Base-by-base conservation (phyloP, 2,888 invertebrate species). In the Balanococcus diminutus region DNA sequence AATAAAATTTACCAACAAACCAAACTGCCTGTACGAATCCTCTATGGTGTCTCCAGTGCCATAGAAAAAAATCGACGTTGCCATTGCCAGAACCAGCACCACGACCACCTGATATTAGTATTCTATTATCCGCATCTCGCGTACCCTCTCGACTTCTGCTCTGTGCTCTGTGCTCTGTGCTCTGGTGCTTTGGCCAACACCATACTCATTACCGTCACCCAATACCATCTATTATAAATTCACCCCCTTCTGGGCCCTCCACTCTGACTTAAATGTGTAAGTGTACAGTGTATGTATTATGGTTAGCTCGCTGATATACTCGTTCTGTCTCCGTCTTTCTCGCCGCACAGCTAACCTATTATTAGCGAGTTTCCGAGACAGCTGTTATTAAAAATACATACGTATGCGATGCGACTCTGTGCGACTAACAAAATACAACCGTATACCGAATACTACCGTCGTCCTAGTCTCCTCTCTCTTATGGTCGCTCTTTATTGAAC, bases 311-410 rank as follows among this genome's bases (percentile, higher is more conserved):
- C 51, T 2, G 25, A 19, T 42, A 19, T 42, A 22, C 22, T 25
- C 61, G 61, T 25, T 5, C 25, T 25, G 22, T 61, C 61, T 61
- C 61, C 8, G 6, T 61, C 61, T 25, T 25, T 25, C 61, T 61
- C 25, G 31, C 72, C 31, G 31, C 1, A 11, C 16, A 25, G 14
- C 36, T 36, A 79, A 79, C 75, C 75, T 79, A 79, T 36, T 75
- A 75, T 75, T 75, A 75, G 75, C 75, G 75, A 75, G 75, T 75
- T 75, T 72, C 32, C 32, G 75, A 75, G 75, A 75, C 75, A 75
- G 75, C 32, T 75, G 75, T 79, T 79, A 79, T 79, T 79, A 79
- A 79, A 79, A 79, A 79, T 79, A 79, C 36, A 19, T 79, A 36
- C 19, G 6, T 46, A 46, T 1, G 46, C 42, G 42, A 46, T 1